Evolutionary conservation across 2,113 vertebrate genomes (phyloP).

Genomic region (Abramis brama): DNA sequence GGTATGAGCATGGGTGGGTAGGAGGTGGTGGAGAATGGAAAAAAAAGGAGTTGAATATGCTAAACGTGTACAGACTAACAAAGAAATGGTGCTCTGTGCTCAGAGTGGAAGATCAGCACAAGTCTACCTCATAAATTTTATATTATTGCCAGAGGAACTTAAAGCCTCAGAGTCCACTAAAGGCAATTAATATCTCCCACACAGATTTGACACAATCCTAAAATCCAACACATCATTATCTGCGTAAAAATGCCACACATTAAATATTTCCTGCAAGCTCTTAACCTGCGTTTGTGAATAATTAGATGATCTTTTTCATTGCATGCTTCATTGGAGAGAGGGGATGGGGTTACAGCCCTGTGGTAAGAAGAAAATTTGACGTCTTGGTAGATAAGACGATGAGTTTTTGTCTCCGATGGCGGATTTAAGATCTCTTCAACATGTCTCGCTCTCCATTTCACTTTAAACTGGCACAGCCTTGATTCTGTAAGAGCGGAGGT

Average conservation of each 20-base stretch:
- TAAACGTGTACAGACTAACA: conserved; percentile 75
- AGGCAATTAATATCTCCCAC: conserved; percentile 66
- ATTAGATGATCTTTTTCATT: conserved; percentile 10
- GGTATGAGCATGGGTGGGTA: conserved; percentile 44
- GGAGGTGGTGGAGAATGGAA: conserved; percentile 33
- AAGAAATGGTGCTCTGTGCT: conserved; percentile 68
- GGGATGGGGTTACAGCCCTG: conserved; percentile 68
- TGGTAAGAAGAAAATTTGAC: conserved; percentile 68
- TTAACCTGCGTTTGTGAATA: conserved; percentile 22
- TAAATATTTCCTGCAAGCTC: background rate
- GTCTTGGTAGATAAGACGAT: conserved; percentile 69
- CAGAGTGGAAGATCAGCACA: conserved; percentile 68
- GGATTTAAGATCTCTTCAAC: conserved; percentile 54
- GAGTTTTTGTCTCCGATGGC: conserved; percentile 53
- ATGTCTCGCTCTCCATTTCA: conserved; percentile 59
- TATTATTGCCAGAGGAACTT: conserved; percentile 74
- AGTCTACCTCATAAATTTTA: conserved; percentile 75
- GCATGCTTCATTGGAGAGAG: conserved; percentile 39
- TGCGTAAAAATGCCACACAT: background rate
- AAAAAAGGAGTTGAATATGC: conserved; percentile 53
- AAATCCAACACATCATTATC: conserved; percentile 8
- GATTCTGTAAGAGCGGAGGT: conserved; percentile 63
- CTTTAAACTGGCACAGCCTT: conserved; percentile 62
- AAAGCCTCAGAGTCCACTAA: conserved; percentile 70
- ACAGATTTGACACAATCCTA: conserved; percentile 25